Evolutionary conservation across 64 coral and sea anemone species (phyloP), one percentile per base, ranked within the genome.

Genomic region (Astreopora myriophthalma): DNA sequence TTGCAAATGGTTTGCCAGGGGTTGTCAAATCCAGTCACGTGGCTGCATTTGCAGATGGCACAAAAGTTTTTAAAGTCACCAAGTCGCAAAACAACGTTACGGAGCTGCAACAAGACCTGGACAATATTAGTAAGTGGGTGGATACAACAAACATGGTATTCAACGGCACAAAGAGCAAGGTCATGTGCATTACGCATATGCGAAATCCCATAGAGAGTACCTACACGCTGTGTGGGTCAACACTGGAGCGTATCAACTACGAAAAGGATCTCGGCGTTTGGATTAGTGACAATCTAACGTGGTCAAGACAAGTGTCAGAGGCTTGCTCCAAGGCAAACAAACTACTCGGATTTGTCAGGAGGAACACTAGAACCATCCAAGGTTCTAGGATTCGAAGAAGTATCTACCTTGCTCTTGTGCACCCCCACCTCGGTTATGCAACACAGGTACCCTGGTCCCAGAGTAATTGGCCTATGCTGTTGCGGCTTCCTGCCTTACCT

Each of bases 1-100:
- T 73, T 87, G 71, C 51, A 16, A 74, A 74, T 57, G 67, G 73
- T 34, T 26, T 87, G 1, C 85, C 85, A 22, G 20, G 24, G 20
- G 63, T 25, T 24, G 3, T 67, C 20, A 1, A 24, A 6, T 24
- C 20, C 6, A 67, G 63, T 19, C 38, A 74, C 7, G 40, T 87
- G 20, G 48, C 34, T 26, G 36, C 71, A 37, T 87, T 87, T 74
- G 85, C 85, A 48, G 85, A 87, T 26, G 85, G 40, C 40, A 87
- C 85, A 25, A 87, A 87, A 48, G n/a, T 87, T 24, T 87, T 73
- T 22, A 67, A 24, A 24, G 63, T 2, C 22, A 27, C 23, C 63
- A 67, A 67, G 22, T 67, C 63, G 42, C 42, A 46, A 46, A 11
- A 46, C 42, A 11, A 46, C 11, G 42, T 46, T 46, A 46, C 42